phyloP scores from a whole-genome alignment of 2,888 invertebrate species.

The Alviniconcha strummeri region DNA sequence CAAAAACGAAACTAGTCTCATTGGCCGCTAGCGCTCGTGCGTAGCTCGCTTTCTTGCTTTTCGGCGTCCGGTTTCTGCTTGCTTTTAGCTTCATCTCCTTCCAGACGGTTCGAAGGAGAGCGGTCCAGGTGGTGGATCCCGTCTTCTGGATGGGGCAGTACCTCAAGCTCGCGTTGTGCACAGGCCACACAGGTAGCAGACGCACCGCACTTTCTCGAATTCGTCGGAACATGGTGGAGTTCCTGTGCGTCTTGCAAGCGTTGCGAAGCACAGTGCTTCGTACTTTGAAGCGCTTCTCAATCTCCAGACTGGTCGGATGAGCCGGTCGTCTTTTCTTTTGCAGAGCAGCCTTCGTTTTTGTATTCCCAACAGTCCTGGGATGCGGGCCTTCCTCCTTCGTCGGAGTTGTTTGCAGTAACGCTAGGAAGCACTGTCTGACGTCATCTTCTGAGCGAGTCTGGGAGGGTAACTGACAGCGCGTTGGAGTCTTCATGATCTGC shows the following conservation, averaged over 20 bases:
- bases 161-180: neutral
- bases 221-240: constrained; percentile 3
- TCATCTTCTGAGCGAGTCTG: neutral
- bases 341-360: neutral
- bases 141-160: neutral
- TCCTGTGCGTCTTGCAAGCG: neutral
- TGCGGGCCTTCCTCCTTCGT: neutral
- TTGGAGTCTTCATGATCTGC: too few relatives aligned
- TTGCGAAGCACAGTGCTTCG: neutral
- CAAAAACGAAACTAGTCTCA: constrained; percentile 44
- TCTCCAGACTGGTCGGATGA: neutral
- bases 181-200: too few relatives aligned
- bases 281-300: constrained; percentile 8
- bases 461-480: too few relatives aligned
- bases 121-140: neutral
- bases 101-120: neutral
- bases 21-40: neutral
- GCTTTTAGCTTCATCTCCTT: neutral
- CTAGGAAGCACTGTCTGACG: neutral
- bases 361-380: neutral
- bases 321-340: neutral
- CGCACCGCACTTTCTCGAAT: neutral
- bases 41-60: neutral
- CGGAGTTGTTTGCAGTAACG: neutral
- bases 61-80: neutral